These are phyloP conservation scores for Peromyscus californicus DNA, from an alignment of 2,113 vertebrate genomes.

Conservation along the genomic window DNA sequence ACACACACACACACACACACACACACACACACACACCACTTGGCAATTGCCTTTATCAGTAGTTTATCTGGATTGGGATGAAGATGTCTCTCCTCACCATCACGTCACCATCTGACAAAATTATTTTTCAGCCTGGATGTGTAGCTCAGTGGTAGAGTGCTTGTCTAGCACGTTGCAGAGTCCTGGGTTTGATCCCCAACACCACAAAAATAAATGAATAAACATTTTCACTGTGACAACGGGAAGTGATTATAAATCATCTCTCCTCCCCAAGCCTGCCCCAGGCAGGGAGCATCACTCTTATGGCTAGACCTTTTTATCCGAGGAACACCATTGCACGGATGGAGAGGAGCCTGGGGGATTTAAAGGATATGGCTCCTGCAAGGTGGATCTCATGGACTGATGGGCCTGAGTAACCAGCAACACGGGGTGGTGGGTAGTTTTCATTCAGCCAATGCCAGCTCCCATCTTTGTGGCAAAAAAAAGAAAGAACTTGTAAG, in stretches of 20 bases:
- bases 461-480: background rate
- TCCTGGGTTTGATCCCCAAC: background rate
- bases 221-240: background rate
- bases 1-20: background rate
- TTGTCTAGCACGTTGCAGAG: background rate
- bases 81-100: background rate
- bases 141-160: background rate
- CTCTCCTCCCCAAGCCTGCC: background rate
- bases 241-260: background rate
- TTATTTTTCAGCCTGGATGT: background rate
- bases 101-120: background rate
- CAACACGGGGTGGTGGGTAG: accelerated
- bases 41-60: background rate
- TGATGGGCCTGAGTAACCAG: background rate
- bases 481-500: background rate
- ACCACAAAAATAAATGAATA: background rate
- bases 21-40: background rate
- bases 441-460: background rate
- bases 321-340: background rate
- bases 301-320: background rate
- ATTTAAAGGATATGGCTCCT: background rate
- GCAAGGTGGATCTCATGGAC: background rate
- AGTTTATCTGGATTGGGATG: background rate
- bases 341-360: background rate
- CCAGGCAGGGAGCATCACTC: background rate